These are phyloP conservation scores for Campoletis raptor DNA, from an alignment of 2,888 invertebrate genomes.

Conservation along the genomic window DNA sequence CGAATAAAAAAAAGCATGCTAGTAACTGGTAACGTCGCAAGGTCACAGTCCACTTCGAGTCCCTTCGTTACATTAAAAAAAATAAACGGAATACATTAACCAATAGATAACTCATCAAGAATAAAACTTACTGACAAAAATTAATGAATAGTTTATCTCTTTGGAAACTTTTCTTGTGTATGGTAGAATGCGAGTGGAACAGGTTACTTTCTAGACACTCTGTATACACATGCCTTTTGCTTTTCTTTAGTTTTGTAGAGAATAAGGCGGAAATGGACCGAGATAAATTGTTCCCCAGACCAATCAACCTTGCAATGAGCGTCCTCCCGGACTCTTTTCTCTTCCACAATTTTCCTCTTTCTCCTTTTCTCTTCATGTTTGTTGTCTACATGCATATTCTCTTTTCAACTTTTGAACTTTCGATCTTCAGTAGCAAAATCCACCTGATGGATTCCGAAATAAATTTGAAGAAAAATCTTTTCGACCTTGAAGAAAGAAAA, in stretches of 20 bases:
- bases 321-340: constrained; percentile 29
- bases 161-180: neutral
- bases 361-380: constrained; percentile 2
- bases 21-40: too few species aligned
- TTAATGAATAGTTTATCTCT: neutral
- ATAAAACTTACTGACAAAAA: neutral
- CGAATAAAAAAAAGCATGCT: neutral
- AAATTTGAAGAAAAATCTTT: neutral
- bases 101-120: neutral
- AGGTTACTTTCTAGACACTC: neutral
- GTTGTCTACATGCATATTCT: neutral
- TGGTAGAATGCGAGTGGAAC: neutral
- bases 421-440: constrained; percentile 1
- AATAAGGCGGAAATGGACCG: constrained; percentile 6
- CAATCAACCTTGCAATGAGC: constrained; percentile 77
- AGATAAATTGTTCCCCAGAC: constrained; percentile 75
- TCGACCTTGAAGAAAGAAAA: neutral
- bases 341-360: constrained; percentile 7
- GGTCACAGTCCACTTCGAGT: too few species aligned
- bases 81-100: neutral
- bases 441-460: neutral
- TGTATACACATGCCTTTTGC: constrained; percentile 61
- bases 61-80: too few species aligned
- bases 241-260: constrained; percentile 68
- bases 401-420: constrained; percentile 25